Conservation (phyloP, 1,140 invertebrate genomes). For the Rhysida immarginata region DNA sequence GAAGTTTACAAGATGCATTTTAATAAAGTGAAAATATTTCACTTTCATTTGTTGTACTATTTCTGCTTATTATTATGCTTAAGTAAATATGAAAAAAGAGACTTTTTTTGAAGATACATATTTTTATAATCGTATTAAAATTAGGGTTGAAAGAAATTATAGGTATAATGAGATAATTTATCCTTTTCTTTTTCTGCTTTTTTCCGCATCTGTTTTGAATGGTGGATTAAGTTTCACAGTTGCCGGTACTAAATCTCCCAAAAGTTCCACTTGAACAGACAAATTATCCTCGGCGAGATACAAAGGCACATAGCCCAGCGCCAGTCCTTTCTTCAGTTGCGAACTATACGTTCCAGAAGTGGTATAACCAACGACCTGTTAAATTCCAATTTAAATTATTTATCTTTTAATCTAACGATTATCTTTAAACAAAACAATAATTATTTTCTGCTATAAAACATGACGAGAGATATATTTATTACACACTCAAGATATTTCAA, state of each 20-base stretch:
- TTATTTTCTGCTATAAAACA: neutral
- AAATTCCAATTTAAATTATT: too few species aligned
- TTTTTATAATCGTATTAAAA: too few species aligned
- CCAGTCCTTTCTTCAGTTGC: constrained; percentile 20
- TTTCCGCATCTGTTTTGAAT: constrained; percentile 15
- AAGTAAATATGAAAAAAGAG: too few species aligned
- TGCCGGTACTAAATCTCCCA: constrained; percentile 20
- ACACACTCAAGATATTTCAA: neutral
- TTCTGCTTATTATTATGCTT: too few species aligned
- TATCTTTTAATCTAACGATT: too few species aligned
- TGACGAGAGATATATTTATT: neutral
- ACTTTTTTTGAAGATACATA: too few species aligned
- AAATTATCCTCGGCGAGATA: constrained; percentile 19
- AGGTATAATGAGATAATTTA: too few species aligned
- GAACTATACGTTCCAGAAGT: constrained; percentile 27
- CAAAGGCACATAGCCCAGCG: constrained; percentile 26
- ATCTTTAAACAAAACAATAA: neutral
- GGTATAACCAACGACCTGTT: constrained; percentile 26
- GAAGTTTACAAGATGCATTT: too few species aligned
- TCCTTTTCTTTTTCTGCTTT: constrained; percentile 1
- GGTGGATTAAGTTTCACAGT: constrained; percentile 20
- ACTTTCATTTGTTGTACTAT: too few species aligned
- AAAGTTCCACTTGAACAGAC: constrained; percentile 23
- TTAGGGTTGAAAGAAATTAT: too few species aligned
- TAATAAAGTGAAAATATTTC: too few species aligned